Evolutionary conservation across 2,113 vertebrate species (phyloP).

Genomic region (Labeo rohita): DNA sequence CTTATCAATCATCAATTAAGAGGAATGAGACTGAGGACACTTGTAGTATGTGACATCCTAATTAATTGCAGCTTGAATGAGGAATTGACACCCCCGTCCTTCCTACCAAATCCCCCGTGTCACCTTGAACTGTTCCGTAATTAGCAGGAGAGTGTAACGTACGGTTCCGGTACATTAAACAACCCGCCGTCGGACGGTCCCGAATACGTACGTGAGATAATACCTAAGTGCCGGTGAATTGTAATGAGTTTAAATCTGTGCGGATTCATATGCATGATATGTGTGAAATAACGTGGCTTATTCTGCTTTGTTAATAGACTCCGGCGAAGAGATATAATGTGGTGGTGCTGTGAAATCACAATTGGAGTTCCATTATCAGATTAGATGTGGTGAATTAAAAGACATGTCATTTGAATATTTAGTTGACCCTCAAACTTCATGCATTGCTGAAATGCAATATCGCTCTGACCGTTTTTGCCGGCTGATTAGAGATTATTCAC

Average conservation of each 20-base stretch:
- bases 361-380: constrained; percentile 74
- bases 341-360: constrained; percentile 69
- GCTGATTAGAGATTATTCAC: constrained; percentile 63
- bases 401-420: constrained; percentile 72
- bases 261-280: constrained; percentile 48
- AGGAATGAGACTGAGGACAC: constrained; percentile 72
- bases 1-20: constrained; percentile 76
- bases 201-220: constrained; percentile 39
- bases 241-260: constrained; percentile 50
- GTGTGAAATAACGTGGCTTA: constrained; percentile 39
- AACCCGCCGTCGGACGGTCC: constrained; percentile 12
- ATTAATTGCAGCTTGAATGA: constrained; percentile 76
- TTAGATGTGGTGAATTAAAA: constrained; percentile 74
- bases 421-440: constrained; percentile 59
- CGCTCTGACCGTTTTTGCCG: constrained; percentile 69
- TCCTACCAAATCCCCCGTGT: constrained; percentile 55
- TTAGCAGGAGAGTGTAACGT: constrained; percentile 51
- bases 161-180: constrained; percentile 34
- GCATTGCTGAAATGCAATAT: constrained; percentile 64
- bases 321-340: constrained; percentile 66
- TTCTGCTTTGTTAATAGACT: constrained; percentile 58
- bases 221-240: constrained; percentile 43
- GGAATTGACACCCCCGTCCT: constrained; percentile 63
- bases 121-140: constrained; percentile 68
- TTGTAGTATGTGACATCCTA: constrained; percentile 72